Evolutionary conservation across 2,888 invertebrate genomes (phyloP).

Genomic region (Parascotia fuliginaria): DNA sequence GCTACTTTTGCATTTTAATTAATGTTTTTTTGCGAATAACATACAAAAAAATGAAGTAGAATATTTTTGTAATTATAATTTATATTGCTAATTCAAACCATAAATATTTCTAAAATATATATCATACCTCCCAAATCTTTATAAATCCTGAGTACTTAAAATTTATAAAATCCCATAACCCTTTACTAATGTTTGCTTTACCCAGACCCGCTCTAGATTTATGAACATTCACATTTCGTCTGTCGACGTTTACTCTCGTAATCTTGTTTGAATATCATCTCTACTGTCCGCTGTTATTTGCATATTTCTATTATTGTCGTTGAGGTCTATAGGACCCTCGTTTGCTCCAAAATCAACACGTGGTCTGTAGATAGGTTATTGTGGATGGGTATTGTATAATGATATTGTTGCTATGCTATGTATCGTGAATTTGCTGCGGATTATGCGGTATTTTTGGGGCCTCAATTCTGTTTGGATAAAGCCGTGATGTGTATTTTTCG

Average conservation of each 20-base stretch:
- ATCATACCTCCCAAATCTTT: slow-evolving; percentile 35
- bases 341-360: slow-evolving; percentile 65
- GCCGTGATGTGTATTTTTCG: slow-evolving; percentile 2
- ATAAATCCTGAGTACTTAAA: slow-evolving; percentile 39
- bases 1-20: too few relatives aligned
- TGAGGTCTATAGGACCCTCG: slow-evolving; percentile 54
- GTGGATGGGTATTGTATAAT: slow-evolving; percentile 53
- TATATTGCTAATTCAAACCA: slow-evolving; percentile 11
- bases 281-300: slow-evolving; percentile 66
- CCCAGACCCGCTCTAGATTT: slow-evolving; percentile 49
- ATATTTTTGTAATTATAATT: slow-evolving; percentile 4
- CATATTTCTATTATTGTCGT: slow-evolving; percentile 76
- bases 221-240: slow-evolving; percentile 59
- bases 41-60: not conserved
- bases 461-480: slow-evolving; percentile 18
- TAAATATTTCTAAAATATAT: slow-evolving; percentile 22
- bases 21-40: too few relatives aligned
- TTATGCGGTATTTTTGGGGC: slow-evolving; percentile 26
- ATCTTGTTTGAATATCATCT: slow-evolving; percentile 74
- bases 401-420: slow-evolving; percentile 49
- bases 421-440: slow-evolving; percentile 40
- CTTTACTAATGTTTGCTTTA: slow-evolving; percentile 45
- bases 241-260: slow-evolving; percentile 67
- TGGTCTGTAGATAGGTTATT: slow-evolving; percentile 55
- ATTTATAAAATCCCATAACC: slow-evolving; percentile 36